These are phyloP conservation scores for Trigoniulus corallinus DNA, from an alignment of 1,140 invertebrate species.

Conservation along the genomic window DNA sequence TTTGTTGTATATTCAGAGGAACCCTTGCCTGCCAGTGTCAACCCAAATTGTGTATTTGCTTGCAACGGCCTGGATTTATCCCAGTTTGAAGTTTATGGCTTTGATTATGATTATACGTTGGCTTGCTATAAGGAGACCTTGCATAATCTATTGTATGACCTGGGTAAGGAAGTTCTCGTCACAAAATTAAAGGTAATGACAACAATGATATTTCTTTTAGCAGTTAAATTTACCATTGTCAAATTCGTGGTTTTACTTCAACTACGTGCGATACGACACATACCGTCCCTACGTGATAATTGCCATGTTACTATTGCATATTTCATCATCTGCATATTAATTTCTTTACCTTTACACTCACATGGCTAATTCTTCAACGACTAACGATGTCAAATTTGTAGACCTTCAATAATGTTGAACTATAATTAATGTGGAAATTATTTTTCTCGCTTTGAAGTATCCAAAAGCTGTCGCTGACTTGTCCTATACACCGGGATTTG, in stretches of 20 bases:
- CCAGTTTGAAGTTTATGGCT: conserved; percentile 89
- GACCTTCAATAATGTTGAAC: too few relatives aligned
- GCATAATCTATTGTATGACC: conserved; percentile 79
- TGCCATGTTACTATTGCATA: too few relatives aligned
- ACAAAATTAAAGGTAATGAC: conserved; percentile 66
- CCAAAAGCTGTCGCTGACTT: conserved; percentile 63
- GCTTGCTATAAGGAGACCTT: conserved; percentile 85
- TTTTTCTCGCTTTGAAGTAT: conserved; percentile 50
- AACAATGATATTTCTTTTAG: conserved; percentile 2
- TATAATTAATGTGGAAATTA: too few relatives aligned
- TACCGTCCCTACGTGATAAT: too few relatives aligned
- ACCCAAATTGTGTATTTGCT: conserved; percentile 75
- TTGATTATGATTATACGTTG: conserved; percentile 97
- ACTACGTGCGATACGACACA: too few relatives aligned
- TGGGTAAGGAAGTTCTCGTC: conserved; percentile 72
- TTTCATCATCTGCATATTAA: too few relatives aligned
- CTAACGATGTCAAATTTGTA: too few relatives aligned
- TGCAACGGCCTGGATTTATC: conserved; percentile 87
- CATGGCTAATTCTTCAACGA: too few relatives aligned
- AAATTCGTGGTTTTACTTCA: too few relatives aligned
- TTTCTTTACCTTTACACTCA: too few relatives aligned
- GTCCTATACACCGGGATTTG: conserved; percentile 75
- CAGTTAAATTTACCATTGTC: too few relatives aligned
- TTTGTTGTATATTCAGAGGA: too few relatives aligned
- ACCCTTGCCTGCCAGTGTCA: conserved; percentile 58